A percentile compares a stretch with the other conserved stretches of the same genome.
Evolutionary conservation across 2,888 invertebrate genomes (phyloP).

Genomic region (Prenolepis imparis): DNA sequence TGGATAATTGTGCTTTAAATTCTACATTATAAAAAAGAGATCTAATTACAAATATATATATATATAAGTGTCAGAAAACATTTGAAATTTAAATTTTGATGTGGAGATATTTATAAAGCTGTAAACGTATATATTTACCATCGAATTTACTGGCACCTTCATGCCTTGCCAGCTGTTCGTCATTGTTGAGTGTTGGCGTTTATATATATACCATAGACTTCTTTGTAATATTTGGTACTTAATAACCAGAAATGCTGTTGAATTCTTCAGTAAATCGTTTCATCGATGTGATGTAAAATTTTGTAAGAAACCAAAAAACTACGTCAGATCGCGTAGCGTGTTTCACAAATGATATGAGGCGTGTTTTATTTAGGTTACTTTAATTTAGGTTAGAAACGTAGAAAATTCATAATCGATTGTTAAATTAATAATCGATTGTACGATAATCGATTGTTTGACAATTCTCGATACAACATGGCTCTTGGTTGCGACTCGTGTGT

Average conservation of each 20-base stretch:
- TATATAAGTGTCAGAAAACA: not conserved
- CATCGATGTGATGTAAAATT: not conserved
- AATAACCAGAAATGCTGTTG: not conserved
- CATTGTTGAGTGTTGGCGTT: constrained; percentile 81
- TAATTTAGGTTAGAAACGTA: constrained; percentile 32
- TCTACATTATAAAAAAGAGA: not conserved
- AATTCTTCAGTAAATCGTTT: not conserved
- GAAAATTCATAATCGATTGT: not conserved
- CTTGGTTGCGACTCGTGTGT: not conserved
- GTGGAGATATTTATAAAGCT: constrained; percentile 25
- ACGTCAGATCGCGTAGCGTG: not conserved
- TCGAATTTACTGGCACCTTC: constrained; percentile 87
- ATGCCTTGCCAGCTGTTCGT: constrained; percentile 88
- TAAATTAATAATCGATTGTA: not conserved
- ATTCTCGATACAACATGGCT: not conserved
- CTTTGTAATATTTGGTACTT: not conserved
- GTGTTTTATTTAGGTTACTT: no score
- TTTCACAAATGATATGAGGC: no score
- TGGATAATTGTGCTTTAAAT: not conserved
- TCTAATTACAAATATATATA: not conserved
- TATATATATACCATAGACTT: constrained; percentile 18
- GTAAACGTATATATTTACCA: constrained; percentile 84
- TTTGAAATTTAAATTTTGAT: not conserved
- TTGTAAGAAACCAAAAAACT: not conserved
- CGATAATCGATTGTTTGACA: not conserved